phyloP scores from a whole-genome alignment of 1,140 invertebrate genomes.

The Amphibalanus amphitrite region DNA sequence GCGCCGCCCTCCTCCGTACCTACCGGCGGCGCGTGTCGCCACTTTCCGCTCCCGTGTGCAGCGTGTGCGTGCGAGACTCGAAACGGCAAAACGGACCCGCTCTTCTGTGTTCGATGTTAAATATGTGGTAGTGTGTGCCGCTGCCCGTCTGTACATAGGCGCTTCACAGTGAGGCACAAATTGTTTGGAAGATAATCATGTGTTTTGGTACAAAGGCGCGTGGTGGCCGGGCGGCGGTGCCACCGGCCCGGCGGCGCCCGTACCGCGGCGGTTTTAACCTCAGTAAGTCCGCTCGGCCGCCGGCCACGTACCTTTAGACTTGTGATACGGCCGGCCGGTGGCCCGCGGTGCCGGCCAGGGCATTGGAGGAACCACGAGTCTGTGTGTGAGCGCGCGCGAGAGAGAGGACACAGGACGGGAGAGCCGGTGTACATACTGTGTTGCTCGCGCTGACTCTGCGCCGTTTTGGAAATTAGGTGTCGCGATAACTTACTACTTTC shows the following conservation, averaged over 20 bases:
- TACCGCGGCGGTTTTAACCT: background rate
- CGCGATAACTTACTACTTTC: conserved; percentile 1
- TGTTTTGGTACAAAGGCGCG: background rate
- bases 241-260: too few relatives aligned
- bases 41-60: background rate
- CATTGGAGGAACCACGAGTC: background rate
- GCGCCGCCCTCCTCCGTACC: background rate
- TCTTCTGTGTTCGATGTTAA: background rate
- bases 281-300: background rate
- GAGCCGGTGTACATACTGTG: background rate
- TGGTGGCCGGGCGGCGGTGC: background rate
- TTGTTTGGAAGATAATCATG: background rate
- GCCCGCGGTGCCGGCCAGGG: too few relatives aligned
- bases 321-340: background rate
- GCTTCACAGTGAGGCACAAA: background rate
- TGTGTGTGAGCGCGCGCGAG: background rate
- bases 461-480: background rate
- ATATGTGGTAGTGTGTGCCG: background rate
- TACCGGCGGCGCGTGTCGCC: background rate
- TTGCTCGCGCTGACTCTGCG: background rate
- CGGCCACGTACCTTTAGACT: background rate
- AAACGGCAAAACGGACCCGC: background rate
- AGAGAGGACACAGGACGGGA: too few relatives aligned
- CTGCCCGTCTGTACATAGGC: background rate
- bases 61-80: background rate